Base-by-base conservation (phyloP, 2,888 invertebrate species). In the Laothoe populi region DNA sequence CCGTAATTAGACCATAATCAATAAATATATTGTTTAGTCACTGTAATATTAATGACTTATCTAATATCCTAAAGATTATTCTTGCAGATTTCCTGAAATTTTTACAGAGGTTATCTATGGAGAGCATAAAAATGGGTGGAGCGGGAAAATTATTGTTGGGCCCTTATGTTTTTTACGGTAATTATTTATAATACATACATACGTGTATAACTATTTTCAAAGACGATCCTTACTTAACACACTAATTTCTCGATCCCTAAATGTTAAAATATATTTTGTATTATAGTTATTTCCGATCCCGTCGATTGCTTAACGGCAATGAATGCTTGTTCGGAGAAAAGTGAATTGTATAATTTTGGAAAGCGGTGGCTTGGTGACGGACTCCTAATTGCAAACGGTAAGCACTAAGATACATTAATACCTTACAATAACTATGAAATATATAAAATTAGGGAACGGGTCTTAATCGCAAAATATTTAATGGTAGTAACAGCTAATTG, bases 211-310 rank as follows among this genome's bases (percentile, higher is more conserved):
- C 2, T 8, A 16, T 16, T 44, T 44, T 7, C 5, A 44, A 1
- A 0, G 19, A 44, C n/a, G n/a, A 2, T 44, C 44, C 7, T n/a
- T 42, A n/a, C n/a, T 42, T 0, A 0, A 42, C n/a, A 4, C 13
- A 5, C 2, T 19, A 8, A 16, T 44, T 44, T 8, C 19, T 44
- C 7, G 19, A 44, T 19, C n/a, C n/a, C n/a, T n/a, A n/a, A n/a
- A n/a, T n/a, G n/a, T n/a, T n/a, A n/a, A n/a, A n/a, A n/a, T n/a
- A 44, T 44, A n/a, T 8, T 45, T 45, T 1, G 19, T 49, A 3
- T 64, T 64, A 40, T 59, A 68, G 68, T 49, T 19, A n/a, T 68
- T 11, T 63, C 64, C 0, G 66, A 66, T 21, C 68, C 66, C 0
- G 63, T 59, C 5, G 68, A 66, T 23, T 44, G 58, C n/a, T 16